Conservation (phyloP, 2,113 vertebrate species). For the Dascyllus trimaculatus region DNA sequence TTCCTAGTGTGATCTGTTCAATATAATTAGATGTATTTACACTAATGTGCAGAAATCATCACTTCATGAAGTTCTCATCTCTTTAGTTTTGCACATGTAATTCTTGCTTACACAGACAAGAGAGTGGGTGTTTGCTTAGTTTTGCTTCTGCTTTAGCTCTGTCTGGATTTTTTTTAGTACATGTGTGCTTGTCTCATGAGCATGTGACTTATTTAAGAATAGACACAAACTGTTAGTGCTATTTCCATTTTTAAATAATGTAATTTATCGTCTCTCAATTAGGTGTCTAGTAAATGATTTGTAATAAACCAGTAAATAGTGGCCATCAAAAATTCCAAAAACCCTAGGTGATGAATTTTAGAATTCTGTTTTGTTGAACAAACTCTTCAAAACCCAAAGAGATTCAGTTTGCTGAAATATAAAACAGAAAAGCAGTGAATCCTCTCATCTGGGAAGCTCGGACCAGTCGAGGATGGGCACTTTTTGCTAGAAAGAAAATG, state of each 20-base stretch:
- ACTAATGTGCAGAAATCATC: neutral
- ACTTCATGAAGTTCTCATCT: neutral
- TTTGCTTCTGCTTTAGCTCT: conserved; percentile 82
- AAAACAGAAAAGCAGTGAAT: neutral
- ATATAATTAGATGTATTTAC: neutral
- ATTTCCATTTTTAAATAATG: too few relatives aligned
- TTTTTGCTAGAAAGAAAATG: too few relatives aligned
- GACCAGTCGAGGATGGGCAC: neutral
- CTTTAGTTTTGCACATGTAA: neutral
- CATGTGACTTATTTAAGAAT: conserved; percentile 7
- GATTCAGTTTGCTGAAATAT: too few relatives aligned
- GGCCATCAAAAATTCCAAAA: neutral
- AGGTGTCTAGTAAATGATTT: neutral
- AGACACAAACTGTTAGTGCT: neutral
- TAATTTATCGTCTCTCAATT: too few relatives aligned
- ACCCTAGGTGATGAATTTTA: neutral
- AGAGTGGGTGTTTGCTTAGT: conserved; percentile 44
- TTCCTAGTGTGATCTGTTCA: neutral
- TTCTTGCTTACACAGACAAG: neutral
- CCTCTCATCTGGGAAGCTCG: neutral
- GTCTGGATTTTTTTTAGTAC: conserved; percentile 11
- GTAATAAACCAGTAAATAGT: neutral
- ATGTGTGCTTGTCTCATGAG: conserved; percentile 29
- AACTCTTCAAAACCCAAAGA: too few relatives aligned
- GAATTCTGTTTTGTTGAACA: neutral